Percentiles rank a stretch among this genome's conserved stretches.
phyloP scores from a whole-genome alignment of 2,797 vertebrate species.

The Lepidocolaptes lacrymiger region DNA sequence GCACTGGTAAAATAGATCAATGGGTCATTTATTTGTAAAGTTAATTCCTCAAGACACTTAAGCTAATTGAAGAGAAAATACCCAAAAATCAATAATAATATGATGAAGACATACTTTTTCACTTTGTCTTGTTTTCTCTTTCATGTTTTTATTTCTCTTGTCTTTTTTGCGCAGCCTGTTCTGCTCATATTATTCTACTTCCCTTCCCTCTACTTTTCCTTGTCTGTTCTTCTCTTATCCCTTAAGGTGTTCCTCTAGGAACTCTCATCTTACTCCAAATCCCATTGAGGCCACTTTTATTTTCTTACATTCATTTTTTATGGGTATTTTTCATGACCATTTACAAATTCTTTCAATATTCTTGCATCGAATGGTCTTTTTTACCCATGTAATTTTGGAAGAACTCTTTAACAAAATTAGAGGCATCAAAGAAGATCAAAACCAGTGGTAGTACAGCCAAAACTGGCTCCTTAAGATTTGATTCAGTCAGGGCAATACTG shows the following conservation, averaged over 20 bases:
- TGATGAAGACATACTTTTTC: neutral
- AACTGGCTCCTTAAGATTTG: neutral
- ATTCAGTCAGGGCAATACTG: neutral
- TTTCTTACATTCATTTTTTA: neutral
- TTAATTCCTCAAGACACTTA: neutral
- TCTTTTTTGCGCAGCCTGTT: neutral
- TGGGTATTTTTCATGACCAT: neutral
- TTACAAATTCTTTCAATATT: neutral
- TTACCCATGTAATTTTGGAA: neutral
- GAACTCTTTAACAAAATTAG: neutral
- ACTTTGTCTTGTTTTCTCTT: neutral
- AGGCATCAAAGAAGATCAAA: neutral
- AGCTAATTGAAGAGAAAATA: neutral
- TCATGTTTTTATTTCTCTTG: neutral
- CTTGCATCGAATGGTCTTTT: neutral
- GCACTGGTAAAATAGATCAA: neutral
- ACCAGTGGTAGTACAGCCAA: neutral
- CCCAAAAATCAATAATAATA: neutral
- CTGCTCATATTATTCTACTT: neutral
- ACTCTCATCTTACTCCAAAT: neutral
- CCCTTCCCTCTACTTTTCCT: neutral
- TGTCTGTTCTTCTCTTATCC: neutral
- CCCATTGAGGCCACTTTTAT: neutral
- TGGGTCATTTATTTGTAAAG: neutral
- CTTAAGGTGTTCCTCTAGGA: neutral